A percentile compares a stretch with the other conserved stretches of the same genome.
Evolutionary conservation across 1,140 invertebrate genomes (phyloP).

Genomic region (Bombus picipes): DNA sequence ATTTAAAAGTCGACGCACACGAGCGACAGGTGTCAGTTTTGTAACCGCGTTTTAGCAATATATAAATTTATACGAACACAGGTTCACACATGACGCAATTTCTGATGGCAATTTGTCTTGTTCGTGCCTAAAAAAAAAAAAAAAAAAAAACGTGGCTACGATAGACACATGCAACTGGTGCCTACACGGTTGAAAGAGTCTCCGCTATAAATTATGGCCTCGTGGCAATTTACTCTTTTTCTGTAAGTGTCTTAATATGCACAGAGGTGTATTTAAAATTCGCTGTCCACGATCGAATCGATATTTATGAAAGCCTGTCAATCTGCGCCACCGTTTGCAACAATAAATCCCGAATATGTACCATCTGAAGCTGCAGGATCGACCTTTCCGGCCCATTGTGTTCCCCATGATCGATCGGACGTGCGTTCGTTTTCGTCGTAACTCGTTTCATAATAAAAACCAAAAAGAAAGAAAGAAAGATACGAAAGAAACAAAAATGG

Average conservation of each 20-base stretch:
- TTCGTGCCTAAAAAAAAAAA: not conserved
- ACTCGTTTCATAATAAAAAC: no score
- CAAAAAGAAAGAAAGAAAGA: not conserved
- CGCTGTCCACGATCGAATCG: not conserved
- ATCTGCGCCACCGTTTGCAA: not conserved
- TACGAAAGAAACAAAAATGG: no score
- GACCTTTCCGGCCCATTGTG: not conserved
- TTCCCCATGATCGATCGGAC: not conserved
- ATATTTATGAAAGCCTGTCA: not conserved
- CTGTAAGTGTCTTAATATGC: no score
- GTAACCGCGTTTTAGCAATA: not conserved
- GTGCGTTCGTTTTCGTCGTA: not conserved
- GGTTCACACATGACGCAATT: not conserved
- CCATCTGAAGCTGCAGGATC: not conserved
- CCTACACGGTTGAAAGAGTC: not conserved
- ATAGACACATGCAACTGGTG: not conserved
- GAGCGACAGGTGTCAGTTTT: slow-evolving; percentile 4
- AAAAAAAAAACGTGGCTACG: not conserved
- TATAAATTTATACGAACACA: not conserved
- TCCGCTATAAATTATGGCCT: not conserved
- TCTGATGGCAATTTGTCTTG: not conserved
- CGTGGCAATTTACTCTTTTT: no score
- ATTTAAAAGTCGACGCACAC: not conserved
- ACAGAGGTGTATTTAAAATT: no score
- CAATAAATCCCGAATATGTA: not conserved